Evolutionary conservation across 2,888 invertebrate genomes (phyloP), one percentile per base, ranked within the genome.

Genomic region (Oxycera nigricornis): DNA sequence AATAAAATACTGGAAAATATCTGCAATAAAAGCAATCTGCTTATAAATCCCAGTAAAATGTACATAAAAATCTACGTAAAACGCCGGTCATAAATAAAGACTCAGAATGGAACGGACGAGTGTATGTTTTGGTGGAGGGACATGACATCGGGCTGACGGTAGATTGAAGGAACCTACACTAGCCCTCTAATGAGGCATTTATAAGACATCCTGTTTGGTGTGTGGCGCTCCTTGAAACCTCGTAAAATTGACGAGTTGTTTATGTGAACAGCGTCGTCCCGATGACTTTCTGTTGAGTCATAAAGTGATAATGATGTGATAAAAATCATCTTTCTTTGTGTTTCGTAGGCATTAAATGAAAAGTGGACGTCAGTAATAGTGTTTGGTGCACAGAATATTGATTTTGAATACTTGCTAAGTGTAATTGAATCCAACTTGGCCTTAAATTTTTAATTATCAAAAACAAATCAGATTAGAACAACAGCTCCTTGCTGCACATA

Each of bases 1-100:
- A 73, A 73, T 73, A 73, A 73, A 73, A 62, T 73, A 30, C 73
- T 59, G 73, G 31, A 73, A 73, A 73, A 73, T 73, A 73, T 73
- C 61, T 62, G 62, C 62, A 73, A 73, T 73, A 73, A 73, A 57
- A 57, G 17, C 35, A 59, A 59, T 72, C 72, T 39, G 55, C 72
- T 59, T 72, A 72, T 72, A 72, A 72, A 35, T 50, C 30, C 28
- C 35, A 72, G 35, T 72, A 72, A 72, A 72, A 72, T 55, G 35
- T 72, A 55, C 39, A 72, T 68, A 52, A 68, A 68, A 70, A 70
- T 52, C 55, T 46, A 11, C 70, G 70, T 52, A 52, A 39, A 68
- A 68, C 68, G 68, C 50, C 50, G 22, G 50, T 55, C 52, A 70
- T 70, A 70, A 70, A 70, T 55, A 70, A 70, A 55, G 20, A 55